Evolutionary conservation across 2,888 invertebrate genomes (phyloP).

Genomic region (Trichogramma dendrolimi): DNA sequence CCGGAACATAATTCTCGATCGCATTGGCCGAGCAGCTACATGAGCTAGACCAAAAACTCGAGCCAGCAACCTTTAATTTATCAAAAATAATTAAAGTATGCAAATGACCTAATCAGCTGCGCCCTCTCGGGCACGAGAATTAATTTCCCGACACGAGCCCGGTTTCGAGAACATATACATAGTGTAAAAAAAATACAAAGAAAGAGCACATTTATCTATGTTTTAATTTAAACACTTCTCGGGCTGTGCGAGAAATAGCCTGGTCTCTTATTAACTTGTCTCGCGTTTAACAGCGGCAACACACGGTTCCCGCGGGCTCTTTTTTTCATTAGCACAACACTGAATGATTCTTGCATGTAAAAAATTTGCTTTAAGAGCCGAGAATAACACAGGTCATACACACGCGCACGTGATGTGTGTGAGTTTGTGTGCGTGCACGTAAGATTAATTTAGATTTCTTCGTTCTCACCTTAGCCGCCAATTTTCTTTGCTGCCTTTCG

Average conservation of each 20-base stretch:
- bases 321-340: too few species aligned
- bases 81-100: slow-evolving; percentile 29
- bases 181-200: neutral
- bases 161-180: neutral
- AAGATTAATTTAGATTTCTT: slow-evolving; percentile 26
- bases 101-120: slow-evolving; percentile 26
- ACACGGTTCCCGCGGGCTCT: too few species aligned
- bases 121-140: slow-evolving; percentile 7
- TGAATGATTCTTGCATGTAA: too few species aligned
- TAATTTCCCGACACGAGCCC: slow-evolving; percentile 17
- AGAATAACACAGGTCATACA: too few species aligned
- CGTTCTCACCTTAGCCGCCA: slow-evolving; percentile 67
- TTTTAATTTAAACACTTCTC: slow-evolving; percentile 19
- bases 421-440: neutral
- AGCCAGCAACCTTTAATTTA: slow-evolving; percentile 8
- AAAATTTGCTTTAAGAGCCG: too few species aligned
- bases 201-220: slow-evolving; percentile 17
- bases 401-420: too few species aligned
- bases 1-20: neutral
- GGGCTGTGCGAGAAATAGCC: slow-evolving; percentile 8
- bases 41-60: neutral
- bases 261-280: slow-evolving; percentile 23
- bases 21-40: neutral
- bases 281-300: neutral
- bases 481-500: slow-evolving; percentile 86